Evolutionary conservation across 2,888 invertebrate genomes (phyloP), one percentile per base, ranked within the genome.

Genomic region (Eueremaeus valkanovi): DNA sequence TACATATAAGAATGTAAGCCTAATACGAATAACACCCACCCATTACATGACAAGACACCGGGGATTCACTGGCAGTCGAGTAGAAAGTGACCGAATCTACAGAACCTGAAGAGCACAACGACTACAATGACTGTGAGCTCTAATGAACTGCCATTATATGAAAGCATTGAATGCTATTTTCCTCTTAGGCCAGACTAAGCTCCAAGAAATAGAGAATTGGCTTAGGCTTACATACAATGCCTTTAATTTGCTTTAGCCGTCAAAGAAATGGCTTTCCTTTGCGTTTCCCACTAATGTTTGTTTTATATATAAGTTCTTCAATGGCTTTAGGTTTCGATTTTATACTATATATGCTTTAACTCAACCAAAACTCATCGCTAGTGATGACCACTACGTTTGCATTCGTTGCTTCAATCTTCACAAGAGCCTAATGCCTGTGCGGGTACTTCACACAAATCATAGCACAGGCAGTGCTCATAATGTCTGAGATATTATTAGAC

Each of bases 241-340:
- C 66, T 66, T 66, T 66, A 66, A 66, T 66, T 66, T 66, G 66
- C 21, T 66, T 58, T 24, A 27, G 66, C 66, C 36, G 66, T 66
- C 66, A 66, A 66, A 66, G 21, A 66, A 66, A 66, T 66, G 66
- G 40, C 66, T 66, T 66, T 66, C 66, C 66, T 40, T 66, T n/a
- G n/a, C n/a, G n/a, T n/a, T n/a, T 33, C 8, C 13, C 63, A 9
- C 63, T 66, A 40, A 40, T 40, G 33, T 66, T 36, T 40, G 58
- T 58, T n/a, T n/a, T n/a, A n/a, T n/a, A n/a, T n/a, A 58, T 58
- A 29, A 58, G 29, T 29, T 31, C 31, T 13, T 27, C 36, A 36
- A 21, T 40, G 40, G 66, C 66, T 40, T 66, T 66, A 66, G 66
- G 66, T 66, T 31, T 66, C 18, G 63, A 31, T 58, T 29, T 58